phyloP scores from a whole-genome alignment of 2,113 vertebrate species.

The Ramphastos sulfuratus region DNA sequence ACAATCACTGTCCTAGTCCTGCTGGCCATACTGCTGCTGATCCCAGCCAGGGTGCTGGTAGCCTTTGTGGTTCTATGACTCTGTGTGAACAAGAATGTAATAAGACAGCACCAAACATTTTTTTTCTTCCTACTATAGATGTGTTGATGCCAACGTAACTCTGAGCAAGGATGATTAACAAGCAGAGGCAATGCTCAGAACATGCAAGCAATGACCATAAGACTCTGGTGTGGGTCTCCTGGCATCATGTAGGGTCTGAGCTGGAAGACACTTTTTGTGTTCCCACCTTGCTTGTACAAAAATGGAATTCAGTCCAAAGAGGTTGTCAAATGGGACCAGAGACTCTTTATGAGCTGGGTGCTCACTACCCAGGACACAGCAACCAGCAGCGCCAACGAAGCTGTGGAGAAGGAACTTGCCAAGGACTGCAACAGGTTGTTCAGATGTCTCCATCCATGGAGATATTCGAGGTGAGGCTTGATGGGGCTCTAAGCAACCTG shows the following conservation, averaged over 20 bases:
- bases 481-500: no score
- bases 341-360: neutral
- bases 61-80: neutral
- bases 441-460: no score
- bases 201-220: neutral
- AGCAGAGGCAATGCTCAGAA: neutral
- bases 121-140: neutral
- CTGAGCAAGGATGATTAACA: neutral
- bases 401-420: neutral
- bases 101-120: neutral
- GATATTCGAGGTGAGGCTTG: no score
- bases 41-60: no score
- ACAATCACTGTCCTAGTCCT: no score
- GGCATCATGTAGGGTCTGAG: neutral
- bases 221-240: neutral
- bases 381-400: accelerated
- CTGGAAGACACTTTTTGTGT: neutral
- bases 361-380: neutral
- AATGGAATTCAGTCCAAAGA: neutral
- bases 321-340: neutral
- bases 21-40: no score
- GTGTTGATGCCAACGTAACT: neutral
- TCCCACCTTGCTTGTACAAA: neutral
- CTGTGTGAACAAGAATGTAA: neutral
- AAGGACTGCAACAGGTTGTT: no score